phyloP scores from a whole-genome alignment of 2,888 invertebrate genomes.

The Cantharis flavilabris region DNA sequence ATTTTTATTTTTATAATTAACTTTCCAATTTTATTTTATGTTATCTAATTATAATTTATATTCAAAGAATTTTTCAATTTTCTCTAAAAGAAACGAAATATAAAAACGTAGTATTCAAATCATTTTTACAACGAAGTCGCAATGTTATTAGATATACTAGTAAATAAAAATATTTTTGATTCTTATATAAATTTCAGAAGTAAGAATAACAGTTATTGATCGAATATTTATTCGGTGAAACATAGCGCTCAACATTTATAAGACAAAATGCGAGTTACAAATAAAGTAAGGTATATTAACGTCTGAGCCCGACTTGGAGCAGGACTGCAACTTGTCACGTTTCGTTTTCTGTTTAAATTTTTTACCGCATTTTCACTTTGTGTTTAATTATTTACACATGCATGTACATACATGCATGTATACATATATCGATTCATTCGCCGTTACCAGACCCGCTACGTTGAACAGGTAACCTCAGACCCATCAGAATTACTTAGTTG shows the following conservation, averaged over 20 bases:
- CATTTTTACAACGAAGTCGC: background rate
- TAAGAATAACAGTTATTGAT: constrained; percentile 12
- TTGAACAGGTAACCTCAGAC: no score
- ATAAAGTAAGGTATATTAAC: constrained; percentile 28
- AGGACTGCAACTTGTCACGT: constrained; percentile 25
- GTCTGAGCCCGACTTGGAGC: constrained; percentile 23
- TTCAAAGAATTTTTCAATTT: background rate
- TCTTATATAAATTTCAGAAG: background rate
- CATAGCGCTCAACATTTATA: constrained; percentile 22
- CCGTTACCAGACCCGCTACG: no score
- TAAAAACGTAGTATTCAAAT: background rate
- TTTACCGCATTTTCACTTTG: constrained; percentile 19
- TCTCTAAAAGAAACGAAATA: background rate
- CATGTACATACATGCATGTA: constrained; percentile 12
- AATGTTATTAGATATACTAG: background rate
- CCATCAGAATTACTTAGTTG: no score
- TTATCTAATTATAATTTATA: background rate
- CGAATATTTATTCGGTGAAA: constrained; percentile 18
- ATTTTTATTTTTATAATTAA: background rate
- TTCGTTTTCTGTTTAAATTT: constrained; percentile 24
- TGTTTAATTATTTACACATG: constrained; percentile 22
- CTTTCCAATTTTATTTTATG: background rate
- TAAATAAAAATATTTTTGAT: background rate
- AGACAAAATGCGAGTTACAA: constrained; percentile 26
- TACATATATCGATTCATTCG: no score